phyloP scores from a whole-genome alignment of 2,113 vertebrate species.

The Zosterops japonicus region DNA sequence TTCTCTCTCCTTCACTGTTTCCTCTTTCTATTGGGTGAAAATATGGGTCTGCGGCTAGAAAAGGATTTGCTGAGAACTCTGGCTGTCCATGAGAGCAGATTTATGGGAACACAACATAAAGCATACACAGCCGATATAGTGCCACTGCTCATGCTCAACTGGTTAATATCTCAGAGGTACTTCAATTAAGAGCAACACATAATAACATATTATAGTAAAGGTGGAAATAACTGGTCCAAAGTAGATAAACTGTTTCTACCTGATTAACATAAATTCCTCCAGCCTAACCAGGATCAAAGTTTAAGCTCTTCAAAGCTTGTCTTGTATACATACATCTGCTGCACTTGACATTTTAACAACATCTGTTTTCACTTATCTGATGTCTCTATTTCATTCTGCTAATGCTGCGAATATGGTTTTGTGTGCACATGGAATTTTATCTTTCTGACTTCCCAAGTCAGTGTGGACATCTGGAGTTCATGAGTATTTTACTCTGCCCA shows the following conservation, averaged over 20 bases:
- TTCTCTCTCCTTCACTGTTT: neutral
- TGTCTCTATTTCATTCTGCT: constrained; percentile 32
- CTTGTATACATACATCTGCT: constrained; percentile 10
- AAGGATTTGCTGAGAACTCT: neutral
- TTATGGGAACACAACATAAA: neutral
- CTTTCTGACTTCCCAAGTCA: constrained; percentile 15
- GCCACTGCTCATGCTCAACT: neutral
- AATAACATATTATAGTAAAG: neutral
- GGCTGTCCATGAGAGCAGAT: neutral
- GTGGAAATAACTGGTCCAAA: neutral
- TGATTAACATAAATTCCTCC: neutral
- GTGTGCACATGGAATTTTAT: neutral
- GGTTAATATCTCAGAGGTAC: neutral
- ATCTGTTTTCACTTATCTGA: constrained; percentile 55
- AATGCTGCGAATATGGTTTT: neutral
- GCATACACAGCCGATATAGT: neutral
- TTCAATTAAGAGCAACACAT: neutral
- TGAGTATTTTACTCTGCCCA: neutral
- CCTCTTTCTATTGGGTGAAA: neutral
- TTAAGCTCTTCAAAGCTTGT: constrained; percentile 32
- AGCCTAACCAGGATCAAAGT: constrained; percentile 19
- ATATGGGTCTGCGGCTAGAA: neutral
- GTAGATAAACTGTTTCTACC: neutral
- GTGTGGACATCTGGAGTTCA: neutral
- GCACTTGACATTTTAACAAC: constrained; percentile 49